Conservation (phyloP, 2,113 vertebrate species). For the Neotragus pygmaeus region DNA sequence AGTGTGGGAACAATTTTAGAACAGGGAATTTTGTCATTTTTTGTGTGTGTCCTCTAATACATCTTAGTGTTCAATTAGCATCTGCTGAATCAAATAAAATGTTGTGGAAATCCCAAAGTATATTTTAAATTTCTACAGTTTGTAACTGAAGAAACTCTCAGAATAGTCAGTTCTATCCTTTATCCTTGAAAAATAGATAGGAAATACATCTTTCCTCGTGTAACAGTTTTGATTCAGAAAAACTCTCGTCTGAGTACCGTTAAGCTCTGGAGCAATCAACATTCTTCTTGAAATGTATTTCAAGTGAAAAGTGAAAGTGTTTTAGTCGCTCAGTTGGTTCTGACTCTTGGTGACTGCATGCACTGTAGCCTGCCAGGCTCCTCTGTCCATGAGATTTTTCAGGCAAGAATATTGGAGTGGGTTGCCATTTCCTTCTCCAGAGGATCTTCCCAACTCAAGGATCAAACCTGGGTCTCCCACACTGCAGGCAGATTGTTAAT, state of each 20-base stretch:
- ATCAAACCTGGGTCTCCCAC: neutral
- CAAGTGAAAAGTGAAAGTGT: neutral
- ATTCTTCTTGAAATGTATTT: neutral
- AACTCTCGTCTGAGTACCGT: neutral
- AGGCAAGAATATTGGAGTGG: neutral
- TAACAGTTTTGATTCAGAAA: neutral
- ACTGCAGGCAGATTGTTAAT: neutral
- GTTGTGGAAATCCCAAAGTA: neutral
- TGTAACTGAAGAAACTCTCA: neutral
- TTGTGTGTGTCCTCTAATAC: neutral
- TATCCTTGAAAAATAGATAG: neutral
- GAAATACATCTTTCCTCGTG: neutral
- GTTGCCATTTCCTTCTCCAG: neutral
- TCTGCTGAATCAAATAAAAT: conserved; percentile 19
- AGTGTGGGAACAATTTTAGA: conserved; percentile 1
- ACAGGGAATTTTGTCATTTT: neutral
- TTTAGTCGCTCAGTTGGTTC: neutral
- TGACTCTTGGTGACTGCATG: neutral
- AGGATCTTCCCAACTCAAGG: neutral
- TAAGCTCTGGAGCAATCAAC: neutral
- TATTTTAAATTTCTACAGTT: neutral
- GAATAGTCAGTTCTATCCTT: neutral
- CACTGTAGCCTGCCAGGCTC: neutral
- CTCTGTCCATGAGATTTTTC: neutral
- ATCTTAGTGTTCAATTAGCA: neutral